phyloP scores from a whole-genome alignment of 2,113 vertebrate genomes.

The Rhea pennata region DNA sequence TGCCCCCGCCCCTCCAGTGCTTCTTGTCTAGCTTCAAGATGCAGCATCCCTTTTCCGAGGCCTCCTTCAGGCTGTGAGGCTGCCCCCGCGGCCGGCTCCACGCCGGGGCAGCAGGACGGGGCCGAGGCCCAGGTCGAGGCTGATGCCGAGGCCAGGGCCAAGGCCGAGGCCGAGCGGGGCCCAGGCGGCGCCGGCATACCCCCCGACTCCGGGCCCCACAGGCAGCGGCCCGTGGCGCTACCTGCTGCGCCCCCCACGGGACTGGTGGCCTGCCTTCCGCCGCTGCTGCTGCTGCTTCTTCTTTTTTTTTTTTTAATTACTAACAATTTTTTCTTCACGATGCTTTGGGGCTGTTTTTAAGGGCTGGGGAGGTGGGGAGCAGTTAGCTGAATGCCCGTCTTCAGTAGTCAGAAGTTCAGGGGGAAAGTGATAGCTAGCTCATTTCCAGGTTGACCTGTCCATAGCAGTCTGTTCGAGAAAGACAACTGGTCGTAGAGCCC shows the following conservation, averaged over 20 bases:
- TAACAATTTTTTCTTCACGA: background rate
- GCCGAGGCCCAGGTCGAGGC: background rate
- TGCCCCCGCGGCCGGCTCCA: background rate
- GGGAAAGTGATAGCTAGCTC: background rate
- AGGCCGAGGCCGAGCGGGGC: too few relatives aligned
- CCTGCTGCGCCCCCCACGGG: background rate
- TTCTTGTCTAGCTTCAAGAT: slow-evolving; percentile 78
- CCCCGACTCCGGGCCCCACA: background rate
- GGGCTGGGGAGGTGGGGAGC: background rate
- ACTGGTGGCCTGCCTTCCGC: background rate
- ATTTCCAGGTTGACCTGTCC: background rate
- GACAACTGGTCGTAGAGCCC: background rate
- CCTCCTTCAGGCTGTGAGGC: slow-evolving; percentile 69
- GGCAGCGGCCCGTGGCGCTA: background rate
- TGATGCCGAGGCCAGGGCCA: too few relatives aligned
- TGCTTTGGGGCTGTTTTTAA: background rate
- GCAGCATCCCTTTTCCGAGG: slow-evolving; percentile 73
- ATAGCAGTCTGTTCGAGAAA: background rate
- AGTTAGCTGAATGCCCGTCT: background rate
- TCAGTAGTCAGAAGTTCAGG: background rate
- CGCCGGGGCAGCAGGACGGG: background rate
- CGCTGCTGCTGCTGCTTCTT: background rate
- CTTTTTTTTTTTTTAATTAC: too few relatives aligned
- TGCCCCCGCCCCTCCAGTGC: slow-evolving; percentile 76
- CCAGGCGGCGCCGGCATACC: too few relatives aligned